These are phyloP conservation scores for Pogonus chalceus DNA, from an alignment of 1,140 invertebrate species.

Conservation along the genomic window DNA sequence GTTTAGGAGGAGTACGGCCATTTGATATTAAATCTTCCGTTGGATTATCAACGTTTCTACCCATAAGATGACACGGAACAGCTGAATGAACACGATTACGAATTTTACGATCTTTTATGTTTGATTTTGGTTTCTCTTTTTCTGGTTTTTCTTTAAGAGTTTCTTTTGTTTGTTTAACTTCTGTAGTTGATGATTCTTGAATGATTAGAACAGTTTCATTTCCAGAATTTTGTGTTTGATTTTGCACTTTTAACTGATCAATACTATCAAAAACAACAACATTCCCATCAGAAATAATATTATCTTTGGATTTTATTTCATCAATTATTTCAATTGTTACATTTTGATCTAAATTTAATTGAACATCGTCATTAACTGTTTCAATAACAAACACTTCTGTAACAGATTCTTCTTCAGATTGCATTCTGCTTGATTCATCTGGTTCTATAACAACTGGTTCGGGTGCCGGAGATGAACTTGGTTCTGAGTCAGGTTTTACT, in stretches of 20 bases:
- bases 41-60: conserved; percentile 22
- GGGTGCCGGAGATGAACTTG: not conserved
- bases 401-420: not conserved
- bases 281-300: not conserved
- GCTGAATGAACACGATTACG: no score
- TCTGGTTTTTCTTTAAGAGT: not conserved
- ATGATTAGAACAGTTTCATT: not conserved
- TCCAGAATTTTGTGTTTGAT: not conserved
- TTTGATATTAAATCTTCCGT: conserved; percentile 17
- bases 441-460: not conserved
- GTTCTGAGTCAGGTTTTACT: not conserved
- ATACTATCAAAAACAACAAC: not conserved
- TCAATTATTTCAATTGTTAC: not conserved
- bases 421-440: not conserved
- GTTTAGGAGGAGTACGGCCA: conserved; percentile 27
- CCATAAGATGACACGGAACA: conserved; percentile 22
- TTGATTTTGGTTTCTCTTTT: not conserved
- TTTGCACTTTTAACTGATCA: not conserved
- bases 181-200: not conserved
- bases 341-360: not conserved
- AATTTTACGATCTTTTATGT: not conserved
- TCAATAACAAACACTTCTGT: not conserved
- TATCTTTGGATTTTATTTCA: not conserved
- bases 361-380: not conserved
- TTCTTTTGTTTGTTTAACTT: not conserved